Base-by-base conservation (phyloP, 2,113 vertebrate species). In the Tachuris rubrigastra region DNA sequence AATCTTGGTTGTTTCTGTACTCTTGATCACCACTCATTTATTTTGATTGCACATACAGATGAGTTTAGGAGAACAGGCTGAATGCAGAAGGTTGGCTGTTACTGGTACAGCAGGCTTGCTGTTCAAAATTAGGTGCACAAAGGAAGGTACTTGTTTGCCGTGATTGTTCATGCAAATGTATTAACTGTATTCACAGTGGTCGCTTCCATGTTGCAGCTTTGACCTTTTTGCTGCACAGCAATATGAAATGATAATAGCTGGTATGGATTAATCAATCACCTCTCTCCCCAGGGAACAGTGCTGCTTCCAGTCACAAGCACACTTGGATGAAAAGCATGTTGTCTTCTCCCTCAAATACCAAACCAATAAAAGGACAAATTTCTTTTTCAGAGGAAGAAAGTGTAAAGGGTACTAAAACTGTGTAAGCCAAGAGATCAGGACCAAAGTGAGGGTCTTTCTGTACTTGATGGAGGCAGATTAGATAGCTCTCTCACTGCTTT, bases 91-190 rank as follows among this genome's bases (percentile, higher is more conserved):
- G 24, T 18, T 92, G 73, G 9, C 44, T 93, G 55, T 47, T n/a
- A 16, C 27, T 18, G 30, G 27, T 31, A 30, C 74, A 82, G 56
- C 30, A 41, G 47, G 39, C 33, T 52, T 83, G 42, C 39, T 86
- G 76, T 49, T 76, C 67, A 49, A 16, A 73, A 60, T 39, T 1
- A n/a, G 14, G 41, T 84, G 41, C 41, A 31, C 33, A 63, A 63
- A 62, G 39, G 24, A 52, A 52, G 11, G 19, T 25, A 13, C 14
- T 62, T 0, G 0, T 46, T 85, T 63, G 42, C 47, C 6, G 9
- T 47, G 56, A 41, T 0, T 53, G 60, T 65, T 41, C 49, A n/a
- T 42, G 44, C 37, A 60, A 4, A 79, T 50, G 7, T 35, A 30
- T 12, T 59, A 46, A n/a, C 44, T 55, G 23, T 24, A 46, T 67